phyloP scores from a whole-genome alignment of 2,888 invertebrate species.

The Matsumyia berberina region DNA sequence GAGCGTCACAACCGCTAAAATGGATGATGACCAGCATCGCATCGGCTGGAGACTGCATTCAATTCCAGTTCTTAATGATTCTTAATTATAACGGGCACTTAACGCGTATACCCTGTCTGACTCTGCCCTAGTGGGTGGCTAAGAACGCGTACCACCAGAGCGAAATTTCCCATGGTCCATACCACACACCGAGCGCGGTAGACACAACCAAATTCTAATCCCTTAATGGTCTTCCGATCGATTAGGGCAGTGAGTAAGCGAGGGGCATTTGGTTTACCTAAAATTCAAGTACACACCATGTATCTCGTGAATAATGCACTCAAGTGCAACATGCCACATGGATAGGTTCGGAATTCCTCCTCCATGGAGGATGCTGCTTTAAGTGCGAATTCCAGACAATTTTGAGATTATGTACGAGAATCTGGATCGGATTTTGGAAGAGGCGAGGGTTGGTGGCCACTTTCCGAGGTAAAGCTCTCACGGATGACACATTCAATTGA shows the following conservation, averaged over 20 bases:
- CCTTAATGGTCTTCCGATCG: constrained; percentile 72
- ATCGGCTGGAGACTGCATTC: constrained; percentile 32
- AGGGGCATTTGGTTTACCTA: constrained; percentile 56
- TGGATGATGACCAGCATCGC: constrained; percentile 54
- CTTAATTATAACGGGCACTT: constrained; percentile 73
- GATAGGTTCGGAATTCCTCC: constrained; percentile 36
- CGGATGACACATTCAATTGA: constrained; percentile 27
- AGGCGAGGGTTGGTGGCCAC: constrained; percentile 11
- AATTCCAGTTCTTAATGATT: constrained; percentile 68
- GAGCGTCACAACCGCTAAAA: constrained; percentile 57
- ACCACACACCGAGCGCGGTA: constrained; percentile 4
- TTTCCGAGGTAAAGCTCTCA: background rate
- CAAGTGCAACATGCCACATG: constrained; percentile 49
- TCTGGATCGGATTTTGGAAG: constrained; percentile 11
- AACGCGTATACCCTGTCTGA: constrained; percentile 17
- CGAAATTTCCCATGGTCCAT: constrained; percentile 13
- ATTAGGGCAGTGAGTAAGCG: constrained; percentile 43
- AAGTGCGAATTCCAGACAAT: constrained; percentile 70
- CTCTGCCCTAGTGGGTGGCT: constrained; percentile 25
- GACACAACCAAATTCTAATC: constrained; percentile 56
- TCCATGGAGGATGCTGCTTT: constrained; percentile 35
- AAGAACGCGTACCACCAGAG: constrained; percentile 6
- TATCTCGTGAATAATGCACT: constrained; percentile 53
- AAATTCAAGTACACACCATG: constrained; percentile 60
- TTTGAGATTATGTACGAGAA: constrained; percentile 48